Evolutionary conservation across 2,797 vertebrate species (phyloP).

Genomic region (Tinamus major): DNA sequence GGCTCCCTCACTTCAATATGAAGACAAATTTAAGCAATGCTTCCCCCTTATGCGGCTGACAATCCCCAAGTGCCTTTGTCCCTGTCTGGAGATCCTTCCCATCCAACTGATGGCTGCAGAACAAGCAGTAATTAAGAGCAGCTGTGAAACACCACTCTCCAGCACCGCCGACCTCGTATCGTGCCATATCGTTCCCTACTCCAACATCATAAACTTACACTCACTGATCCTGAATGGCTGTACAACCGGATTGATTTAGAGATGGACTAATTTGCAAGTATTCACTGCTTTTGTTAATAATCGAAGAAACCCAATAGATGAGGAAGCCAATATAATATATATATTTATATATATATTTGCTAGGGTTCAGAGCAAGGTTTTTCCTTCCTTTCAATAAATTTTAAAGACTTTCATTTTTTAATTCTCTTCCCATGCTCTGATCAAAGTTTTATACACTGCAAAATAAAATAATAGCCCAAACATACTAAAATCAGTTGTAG

Average conservation of each 20-base stretch:
- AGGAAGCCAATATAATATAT: slow-evolving; percentile 51
- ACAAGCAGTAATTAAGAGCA: slow-evolving; percentile 2
- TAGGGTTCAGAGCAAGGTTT: slow-evolving; percentile 52
- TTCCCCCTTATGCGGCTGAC: background rate
- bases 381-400: slow-evolving; percentile 45
- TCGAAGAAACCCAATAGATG: background rate
- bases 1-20: background rate
- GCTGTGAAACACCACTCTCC: background rate
- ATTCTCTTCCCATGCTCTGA: background rate
- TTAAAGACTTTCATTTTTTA: slow-evolving; percentile 20
- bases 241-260: slow-evolving; percentile 48
- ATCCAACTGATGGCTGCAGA: background rate
- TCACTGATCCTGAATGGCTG: slow-evolving; percentile 6
- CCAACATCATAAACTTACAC: slow-evolving; percentile 11
- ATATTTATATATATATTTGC: background rate
- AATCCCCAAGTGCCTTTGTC: background rate
- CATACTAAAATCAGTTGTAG: background rate
- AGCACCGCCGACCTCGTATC: background rate
- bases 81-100: background rate
- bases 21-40: background rate
- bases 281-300: slow-evolving; percentile 45
- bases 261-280: slow-evolving; percentile 16
- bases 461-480: background rate
- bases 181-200: background rate
- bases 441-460: background rate